Percentiles rank a stretch among this genome's conserved stretches.
Evolutionary conservation across 2,797 vertebrate genomes (phyloP).

Genomic region (Petrocephalus schoutedeni): DNA sequence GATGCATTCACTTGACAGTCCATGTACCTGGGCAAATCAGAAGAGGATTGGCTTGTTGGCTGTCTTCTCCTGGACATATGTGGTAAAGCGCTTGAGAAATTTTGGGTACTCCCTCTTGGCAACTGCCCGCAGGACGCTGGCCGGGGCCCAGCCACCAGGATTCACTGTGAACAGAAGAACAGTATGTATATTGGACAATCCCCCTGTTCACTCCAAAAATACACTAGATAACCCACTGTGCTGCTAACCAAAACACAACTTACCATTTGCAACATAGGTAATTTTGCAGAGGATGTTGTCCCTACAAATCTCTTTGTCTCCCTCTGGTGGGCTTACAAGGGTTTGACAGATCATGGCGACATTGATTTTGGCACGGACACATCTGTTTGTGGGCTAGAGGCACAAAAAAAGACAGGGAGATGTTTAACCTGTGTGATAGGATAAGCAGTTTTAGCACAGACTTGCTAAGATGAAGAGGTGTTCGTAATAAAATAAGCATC

Average conservation of each 20-base stretch:
- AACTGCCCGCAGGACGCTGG: constrained; percentile 88
- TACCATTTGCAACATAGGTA: constrained; percentile 97
- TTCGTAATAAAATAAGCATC: neutral
- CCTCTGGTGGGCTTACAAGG: constrained; percentile 90
- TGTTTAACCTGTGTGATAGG: neutral
- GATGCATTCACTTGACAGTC: constrained; percentile 29
- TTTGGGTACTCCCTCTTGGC: constrained; percentile 95
- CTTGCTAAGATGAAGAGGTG: neutral
- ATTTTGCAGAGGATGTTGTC: constrained; percentile 96
- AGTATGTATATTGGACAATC: neutral
- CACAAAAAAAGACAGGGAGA: constrained; percentile 48
- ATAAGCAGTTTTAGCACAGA: neutral
- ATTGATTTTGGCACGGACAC: constrained; percentile 97
- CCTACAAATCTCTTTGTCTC: constrained; percentile 86
- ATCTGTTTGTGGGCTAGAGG: constrained; percentile 76
- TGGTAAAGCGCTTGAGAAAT: constrained; percentile 94
- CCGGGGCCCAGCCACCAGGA: constrained; percentile 94
- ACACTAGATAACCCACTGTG: neutral
- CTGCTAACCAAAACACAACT: constrained; percentile 33
- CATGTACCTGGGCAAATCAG: constrained; percentile 65
- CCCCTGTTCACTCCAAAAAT: neutral
- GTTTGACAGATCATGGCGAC: constrained; percentile 97
- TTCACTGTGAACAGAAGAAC: constrained; percentile 63
- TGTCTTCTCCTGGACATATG: constrained; percentile 93
- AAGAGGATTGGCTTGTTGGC: constrained; percentile 82